phyloP scores from a whole-genome alignment of 2,888 invertebrate genomes.

The Philonicus albiceps region DNA sequence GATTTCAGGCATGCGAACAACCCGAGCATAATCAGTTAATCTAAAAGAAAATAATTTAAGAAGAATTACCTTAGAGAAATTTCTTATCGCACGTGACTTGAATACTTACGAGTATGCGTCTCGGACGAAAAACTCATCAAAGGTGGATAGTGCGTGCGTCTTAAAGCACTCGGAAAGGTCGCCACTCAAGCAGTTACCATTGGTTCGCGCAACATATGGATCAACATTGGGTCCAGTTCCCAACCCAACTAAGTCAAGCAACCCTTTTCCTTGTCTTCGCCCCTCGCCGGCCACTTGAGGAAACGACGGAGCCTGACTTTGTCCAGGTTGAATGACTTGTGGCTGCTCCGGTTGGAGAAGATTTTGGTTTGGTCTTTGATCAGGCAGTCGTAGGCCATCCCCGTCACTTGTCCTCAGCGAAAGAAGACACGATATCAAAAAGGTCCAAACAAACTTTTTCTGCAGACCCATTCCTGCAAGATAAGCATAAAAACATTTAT shows the following conservation, averaged over 20 bases:
- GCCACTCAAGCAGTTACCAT: constrained; percentile 77
- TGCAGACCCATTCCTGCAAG: constrained; percentile 55
- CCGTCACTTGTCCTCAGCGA: constrained; percentile 69
- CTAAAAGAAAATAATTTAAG: constrained; percentile 57
- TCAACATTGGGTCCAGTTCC: constrained; percentile 78
- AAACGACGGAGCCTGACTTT: constrained; percentile 50
- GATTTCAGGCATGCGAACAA: constrained; percentile 73
- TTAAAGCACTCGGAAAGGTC: constrained; percentile 88
- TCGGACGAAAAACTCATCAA: constrained; percentile 81
- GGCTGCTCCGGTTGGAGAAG: constrained; percentile 47
- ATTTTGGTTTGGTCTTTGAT: constrained; percentile 54
- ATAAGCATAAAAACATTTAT: background rate
- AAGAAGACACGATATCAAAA: constrained; percentile 66
- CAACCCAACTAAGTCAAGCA: constrained; percentile 82
- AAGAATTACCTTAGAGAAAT: background rate
- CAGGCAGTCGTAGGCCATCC: constrained; percentile 69
- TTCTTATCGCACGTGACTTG: background rate
- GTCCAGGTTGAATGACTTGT: constrained; percentile 48
- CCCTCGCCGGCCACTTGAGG: constrained; percentile 54
- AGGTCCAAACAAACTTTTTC: constrained; percentile 62
- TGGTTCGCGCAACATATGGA: constrained; percentile 78
- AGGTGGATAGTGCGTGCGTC: constrained; percentile 77
- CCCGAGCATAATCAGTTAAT: constrained; percentile 75
- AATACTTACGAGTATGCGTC: constrained; percentile 65
- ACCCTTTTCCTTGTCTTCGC: constrained; percentile 71